Evolutionary conservation across 2,113 vertebrate species (phyloP).

Genomic region (Melanotaenia duboulayi): DNA sequence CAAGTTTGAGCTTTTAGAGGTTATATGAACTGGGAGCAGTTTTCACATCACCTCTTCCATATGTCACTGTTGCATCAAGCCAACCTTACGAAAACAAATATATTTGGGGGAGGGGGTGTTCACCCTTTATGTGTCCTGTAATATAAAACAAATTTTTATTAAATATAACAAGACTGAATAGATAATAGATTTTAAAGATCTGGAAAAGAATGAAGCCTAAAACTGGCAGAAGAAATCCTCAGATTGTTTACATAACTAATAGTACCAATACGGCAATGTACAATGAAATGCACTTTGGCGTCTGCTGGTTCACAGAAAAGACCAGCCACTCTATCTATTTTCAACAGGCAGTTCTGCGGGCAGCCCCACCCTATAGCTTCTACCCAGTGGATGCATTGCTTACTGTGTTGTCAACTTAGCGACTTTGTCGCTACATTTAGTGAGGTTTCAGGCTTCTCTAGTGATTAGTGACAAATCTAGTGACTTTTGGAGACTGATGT

Average conservation of each 20-base stretch:
- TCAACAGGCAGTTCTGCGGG: too few relatives aligned
- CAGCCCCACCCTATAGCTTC: too few relatives aligned
- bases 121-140: not conserved
- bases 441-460: too few relatives aligned
- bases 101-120: not conserved
- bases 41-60: constrained; percentile 34
- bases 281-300: too few relatives aligned
- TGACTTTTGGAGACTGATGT: too few relatives aligned
- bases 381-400: too few relatives aligned
- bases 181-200: not conserved
- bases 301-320: too few relatives aligned
- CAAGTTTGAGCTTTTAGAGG: constrained; percentile 47
- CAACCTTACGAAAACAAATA: not conserved
- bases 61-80: constrained; percentile 26
- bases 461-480: too few relatives aligned
- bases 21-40: constrained; percentile 29
- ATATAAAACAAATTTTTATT: not conserved
- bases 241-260: not conserved
- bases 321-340: too few relatives aligned
- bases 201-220: not conserved
- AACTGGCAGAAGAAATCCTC: not conserved
- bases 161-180: not conserved
- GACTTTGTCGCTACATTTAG: too few relatives aligned
- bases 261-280: not conserved
- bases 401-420: too few relatives aligned